Base-by-base conservation (phyloP, 2,113 vertebrate genomes). In the Choloepus hoffmanni region DNA sequence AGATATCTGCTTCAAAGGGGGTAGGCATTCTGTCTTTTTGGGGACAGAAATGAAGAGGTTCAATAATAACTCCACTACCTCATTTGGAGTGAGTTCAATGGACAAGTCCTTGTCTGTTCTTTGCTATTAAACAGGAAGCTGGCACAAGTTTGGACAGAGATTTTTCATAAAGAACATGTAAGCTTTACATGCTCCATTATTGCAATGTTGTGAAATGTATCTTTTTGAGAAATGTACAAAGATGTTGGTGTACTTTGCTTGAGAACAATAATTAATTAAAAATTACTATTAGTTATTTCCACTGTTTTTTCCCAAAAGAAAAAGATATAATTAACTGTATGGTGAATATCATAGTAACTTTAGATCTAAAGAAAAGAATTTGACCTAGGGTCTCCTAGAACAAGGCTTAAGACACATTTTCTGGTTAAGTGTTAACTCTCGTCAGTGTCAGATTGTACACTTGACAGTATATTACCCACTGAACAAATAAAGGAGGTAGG, bases 171-270 rank as follows among this genome's bases (percentile, higher is more conserved):
- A 84, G 67, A 73, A 67, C 14, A 45, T 63, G 26, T 60, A 19
- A 67, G 24, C 24, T 43, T 83, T 79, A 18, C 24, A n/a, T 72
- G 30, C 92, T 68, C 43, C 84, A 84, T 45, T 62, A 90, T 58
- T 73, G 23, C 18, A 84, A 40, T 45, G 60, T 33, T 90, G n/a
- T 78, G 55, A 83, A 90, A 67, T 70, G 48, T 73, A 4, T 63
- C 30, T 85, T 76, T 94, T 70, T 68, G 58, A 78, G 53, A 89
- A 89, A 53, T 50, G 48, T 60, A n/a, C 7, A 85, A 33, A 62
- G n/a, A 70, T 84, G 10, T 77, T 83, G 48, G 23, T 83, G 13
- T 73, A 72, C 70, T 95, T 95, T 72, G 73, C 55, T 89, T 77
- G n/a, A 70, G 74, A 87, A 87, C 14, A 40, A 19, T 48, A 92